Conservation (phyloP, 2,888 invertebrate genomes). For the Leptogaster cylindrica region DNA sequence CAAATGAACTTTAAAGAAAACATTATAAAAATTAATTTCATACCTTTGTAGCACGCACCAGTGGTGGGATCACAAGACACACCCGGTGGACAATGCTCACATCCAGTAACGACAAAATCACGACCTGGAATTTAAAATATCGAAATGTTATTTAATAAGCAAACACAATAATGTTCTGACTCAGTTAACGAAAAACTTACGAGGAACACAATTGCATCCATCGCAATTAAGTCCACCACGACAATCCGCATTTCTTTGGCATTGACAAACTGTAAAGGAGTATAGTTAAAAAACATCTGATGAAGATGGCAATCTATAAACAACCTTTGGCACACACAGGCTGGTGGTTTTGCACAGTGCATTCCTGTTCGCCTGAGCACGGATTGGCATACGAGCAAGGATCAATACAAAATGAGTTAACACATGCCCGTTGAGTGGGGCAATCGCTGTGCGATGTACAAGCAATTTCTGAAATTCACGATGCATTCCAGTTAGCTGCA, state of each 20-base stretch:
- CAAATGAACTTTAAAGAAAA: background rate
- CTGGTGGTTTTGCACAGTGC: constrained; percentile 82
- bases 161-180: background rate
- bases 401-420: constrained; percentile 79
- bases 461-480: constrained; percentile 70
- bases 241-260: constrained; percentile 73
- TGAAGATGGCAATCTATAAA: background rate
- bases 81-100: constrained; percentile 80
- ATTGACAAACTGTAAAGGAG: constrained; percentile 64
- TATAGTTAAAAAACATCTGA: too few relatives aligned
- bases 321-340: constrained; percentile 84
- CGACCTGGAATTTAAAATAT: constrained; percentile 51
- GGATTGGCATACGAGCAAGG: constrained; percentile 80
- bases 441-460: constrained; percentile 84
- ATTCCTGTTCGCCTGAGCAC: constrained; percentile 77
- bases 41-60: constrained; percentile 85
- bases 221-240: constrained; percentile 69
- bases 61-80: constrained; percentile 78
- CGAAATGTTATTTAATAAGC: constrained; percentile 45
- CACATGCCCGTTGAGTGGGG: constrained; percentile 76
- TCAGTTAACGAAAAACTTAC: constrained; percentile 64
- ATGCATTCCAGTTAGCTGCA: background rate
- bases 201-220: constrained; percentile 72
- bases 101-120: constrained; percentile 62
- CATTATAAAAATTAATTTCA: constrained; percentile 55